Conservation (phyloP, 2,888 invertebrate genomes). For the Lepas anatifera region DNA sequence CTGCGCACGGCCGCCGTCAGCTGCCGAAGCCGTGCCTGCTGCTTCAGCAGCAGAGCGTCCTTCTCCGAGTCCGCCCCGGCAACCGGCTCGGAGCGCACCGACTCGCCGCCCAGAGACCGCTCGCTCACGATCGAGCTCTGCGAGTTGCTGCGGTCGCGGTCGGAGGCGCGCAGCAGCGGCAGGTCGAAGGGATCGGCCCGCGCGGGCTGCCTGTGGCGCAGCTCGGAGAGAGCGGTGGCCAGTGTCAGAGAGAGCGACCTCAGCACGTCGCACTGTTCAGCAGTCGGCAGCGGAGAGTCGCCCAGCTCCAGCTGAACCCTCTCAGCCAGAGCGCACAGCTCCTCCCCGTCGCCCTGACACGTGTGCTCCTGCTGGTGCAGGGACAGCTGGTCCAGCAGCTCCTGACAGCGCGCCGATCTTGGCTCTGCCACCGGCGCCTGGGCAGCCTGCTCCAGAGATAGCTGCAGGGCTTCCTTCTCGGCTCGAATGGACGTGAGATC, state of each 20-base stretch:
- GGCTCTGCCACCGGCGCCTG: neutral
- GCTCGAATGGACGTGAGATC: neutral
- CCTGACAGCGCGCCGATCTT: neutral
- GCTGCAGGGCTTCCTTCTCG: neutral
- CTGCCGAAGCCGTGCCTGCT: neutral
- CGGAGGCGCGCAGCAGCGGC: neutral
- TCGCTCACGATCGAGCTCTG: constrained; percentile 7
- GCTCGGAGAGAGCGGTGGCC: neutral
- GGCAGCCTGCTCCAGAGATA: neutral
- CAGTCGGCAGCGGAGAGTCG: neutral
- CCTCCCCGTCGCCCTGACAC: neutral
- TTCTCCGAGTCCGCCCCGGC: neutral
- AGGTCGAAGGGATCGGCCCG: neutral
- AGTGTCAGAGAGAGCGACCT: neutral
- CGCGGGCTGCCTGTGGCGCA: neutral
- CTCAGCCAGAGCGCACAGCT: neutral
- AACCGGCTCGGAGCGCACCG: neutral
- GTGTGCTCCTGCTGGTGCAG: neutral
- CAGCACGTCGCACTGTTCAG: neutral
- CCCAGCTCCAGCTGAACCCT: neutral
- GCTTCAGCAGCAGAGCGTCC: constrained; percentile 6
- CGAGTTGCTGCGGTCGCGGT: neutral
- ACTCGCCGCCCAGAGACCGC: constrained; percentile 6
- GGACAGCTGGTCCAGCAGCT: neutral
- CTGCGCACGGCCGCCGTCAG: neutral